Base-by-base conservation (phyloP, 2,113 vertebrate genomes). In the Leuciscus idus region DNA sequence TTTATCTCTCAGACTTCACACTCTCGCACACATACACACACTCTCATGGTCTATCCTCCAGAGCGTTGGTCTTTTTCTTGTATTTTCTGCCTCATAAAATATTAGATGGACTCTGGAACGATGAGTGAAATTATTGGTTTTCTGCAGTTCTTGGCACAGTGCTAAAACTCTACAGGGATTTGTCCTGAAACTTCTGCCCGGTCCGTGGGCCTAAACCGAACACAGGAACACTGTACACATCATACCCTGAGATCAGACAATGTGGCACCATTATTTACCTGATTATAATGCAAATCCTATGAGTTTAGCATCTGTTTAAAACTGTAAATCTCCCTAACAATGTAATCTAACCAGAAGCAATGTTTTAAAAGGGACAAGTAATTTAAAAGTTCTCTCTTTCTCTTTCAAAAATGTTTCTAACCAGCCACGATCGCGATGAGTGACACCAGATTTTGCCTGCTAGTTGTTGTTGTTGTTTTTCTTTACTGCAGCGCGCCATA, bases 1-100 rank as follows among this genome's bases (percentile, higher is more conserved):
- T 72, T 89, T 62, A 89, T 92, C 91, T 86, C 89, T 91, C 85
- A 87, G 90, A 72, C 85, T 0, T 59, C 26, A 81, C 75, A 62
- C 79, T 57, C 74, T 64, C 72, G 8, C 36, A 75, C 84, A 70
- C 57, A 78, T 57, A 74, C 15, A 52, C 50, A 52, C 72, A 72
- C 50, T 61, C n/a, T 50, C 2, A 12, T 66, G 21, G 19, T 39
- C 57, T 46, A 66, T 30, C 46, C 70, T 70, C 64, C 33, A 28
- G 78, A 50, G 61, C 13, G 4, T 82, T 75, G 30, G 83, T 55
- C 30, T 62, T 78, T 80, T 61, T 28, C 68, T 15, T 82, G 70
- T 70, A 78, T 83, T 83, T 46, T 83, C 57, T 73, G 43, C 39
- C 77, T 62, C 48, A 82, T 86, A 62, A 80, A 80, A 43, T 72